Evolutionary conservation across 2,888 invertebrate genomes (phyloP).

Genomic region (Trileptium ribeirensis): DNA sequence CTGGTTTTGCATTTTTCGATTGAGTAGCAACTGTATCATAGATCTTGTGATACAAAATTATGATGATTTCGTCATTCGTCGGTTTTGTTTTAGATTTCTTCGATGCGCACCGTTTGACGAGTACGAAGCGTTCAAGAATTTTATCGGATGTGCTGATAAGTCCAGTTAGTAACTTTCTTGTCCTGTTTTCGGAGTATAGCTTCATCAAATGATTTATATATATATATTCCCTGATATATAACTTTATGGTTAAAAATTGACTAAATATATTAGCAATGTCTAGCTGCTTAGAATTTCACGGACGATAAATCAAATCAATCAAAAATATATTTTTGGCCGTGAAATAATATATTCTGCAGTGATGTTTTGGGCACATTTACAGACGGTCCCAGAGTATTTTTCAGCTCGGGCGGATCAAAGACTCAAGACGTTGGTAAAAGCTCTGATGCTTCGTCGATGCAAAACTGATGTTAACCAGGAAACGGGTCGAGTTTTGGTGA

Average conservation of each 20-base stretch:
- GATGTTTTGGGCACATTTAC: no score
- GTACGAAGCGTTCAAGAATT: conserved; percentile 77
- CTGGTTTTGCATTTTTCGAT: no score
- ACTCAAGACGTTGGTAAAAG: conserved; percentile 74
- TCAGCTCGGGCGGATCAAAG: conserved; percentile 60
- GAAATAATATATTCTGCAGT: no score
- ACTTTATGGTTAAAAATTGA: no score
- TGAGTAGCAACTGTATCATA: no score
- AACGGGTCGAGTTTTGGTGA: conserved; percentile 49
- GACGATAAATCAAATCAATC: no score
- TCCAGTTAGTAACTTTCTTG: conserved; percentile 60
- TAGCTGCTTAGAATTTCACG: no score
- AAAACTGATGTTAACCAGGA: conserved; percentile 62
- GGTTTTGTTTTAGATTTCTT: conserved; percentile 63
- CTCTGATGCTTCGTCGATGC: conserved; percentile 76
- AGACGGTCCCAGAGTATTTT: no score
- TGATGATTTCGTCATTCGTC: no score
- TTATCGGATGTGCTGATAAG: conserved; percentile 70
- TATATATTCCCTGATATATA: neutral
- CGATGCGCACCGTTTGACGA: conserved; percentile 82
- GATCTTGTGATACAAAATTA: no score
- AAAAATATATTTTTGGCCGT: no score
- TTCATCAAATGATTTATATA: neutral
- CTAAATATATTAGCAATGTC: no score
- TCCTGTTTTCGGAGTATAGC: neutral